Evolutionary conservation across 2,888 invertebrate species (phyloP), one percentile per base, ranked within the genome.

Genomic region (Yponomeuta cagnagella): DNA sequence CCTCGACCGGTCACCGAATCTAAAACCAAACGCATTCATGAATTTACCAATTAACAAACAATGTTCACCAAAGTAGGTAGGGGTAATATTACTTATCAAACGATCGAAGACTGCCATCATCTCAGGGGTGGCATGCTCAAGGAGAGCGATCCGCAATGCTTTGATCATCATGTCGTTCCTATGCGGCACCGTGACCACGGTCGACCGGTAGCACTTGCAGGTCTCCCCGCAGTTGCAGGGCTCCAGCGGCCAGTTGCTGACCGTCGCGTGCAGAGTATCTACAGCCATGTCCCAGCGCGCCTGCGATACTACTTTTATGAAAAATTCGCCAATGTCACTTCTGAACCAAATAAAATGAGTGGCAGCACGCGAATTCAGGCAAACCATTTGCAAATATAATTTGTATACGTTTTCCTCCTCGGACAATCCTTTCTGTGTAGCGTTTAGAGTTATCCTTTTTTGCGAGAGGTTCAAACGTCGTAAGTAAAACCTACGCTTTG

Each of bases 281-380:
- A 88, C 77, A 2, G 87, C 82, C 66, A 88, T 71, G 75, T 91
- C 90, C 86, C 88, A 90, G 30, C 90, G 84, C 48, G 91, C 84
- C 71, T 89, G 89, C 2, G 89, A 83, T 2, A 86, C 87, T 10
- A 90, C 80, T 75, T 82, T 85, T 43, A 91, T 80, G 71, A 86
- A 90, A 76, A 92, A 92, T 75, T 91, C 88, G 2, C 91, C 91
- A 12, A 85, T 67, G 12, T 85, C 84, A 69, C 88, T 84, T 73
- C 79, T 79, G 72, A 92, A 90, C 91, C 91, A 92, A 74, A 92
- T 81, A 89, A 90, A 91, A 0, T 84, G 77, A 74, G 85, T 88
- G 8, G 81, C 84, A 30, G 83, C 74, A 79, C 85, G 85, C 33
- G 87, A 85, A 75, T 85, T 88, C 5, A 90, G 80, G 74, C 91